Evolutionary conservation across 30 jellyfish, hydroid and myxozoan species (phyloP).

Genomic region (Nemopilema nomurai): DNA sequence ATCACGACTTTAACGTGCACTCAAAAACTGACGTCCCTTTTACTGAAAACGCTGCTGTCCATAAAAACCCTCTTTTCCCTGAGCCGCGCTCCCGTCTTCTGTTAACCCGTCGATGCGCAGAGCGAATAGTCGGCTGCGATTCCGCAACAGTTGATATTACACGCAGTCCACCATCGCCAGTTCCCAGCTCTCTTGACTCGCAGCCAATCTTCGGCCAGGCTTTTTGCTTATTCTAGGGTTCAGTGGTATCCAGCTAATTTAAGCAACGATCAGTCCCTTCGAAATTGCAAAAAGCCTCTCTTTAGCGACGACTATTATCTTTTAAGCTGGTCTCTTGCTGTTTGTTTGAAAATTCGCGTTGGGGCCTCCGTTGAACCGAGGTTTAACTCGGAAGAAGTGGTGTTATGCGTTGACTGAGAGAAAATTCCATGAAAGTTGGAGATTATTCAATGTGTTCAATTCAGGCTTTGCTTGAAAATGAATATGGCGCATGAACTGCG

Average conservation of each 20-base stretch:
- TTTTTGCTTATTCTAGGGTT: not conserved
- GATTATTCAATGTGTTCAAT: slow-evolving; percentile 31
- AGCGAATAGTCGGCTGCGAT: not conserved
- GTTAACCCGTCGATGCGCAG: not conserved
- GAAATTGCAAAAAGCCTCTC: slow-evolving; percentile 30
- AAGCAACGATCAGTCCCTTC: not conserved
- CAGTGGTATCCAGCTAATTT: too few species aligned
- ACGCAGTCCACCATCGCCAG: not conserved
- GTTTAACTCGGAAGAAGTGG: slow-evolving; percentile 63
- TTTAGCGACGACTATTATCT: slow-evolving; percentile 21
- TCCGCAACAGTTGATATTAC: not conserved
- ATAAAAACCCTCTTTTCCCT: not conserved
- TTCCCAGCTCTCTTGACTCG: not conserved
- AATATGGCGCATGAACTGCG: slow-evolving; percentile 37
- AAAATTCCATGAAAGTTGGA: slow-evolving; percentile 57
- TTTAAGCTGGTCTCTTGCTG: slow-evolving; percentile 48
- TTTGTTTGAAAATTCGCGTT: slow-evolving; percentile 47
- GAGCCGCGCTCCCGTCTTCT: not conserved
- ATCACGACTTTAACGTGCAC: not conserved
- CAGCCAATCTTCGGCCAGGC: not conserved
- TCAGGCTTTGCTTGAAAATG: slow-evolving; percentile 42
- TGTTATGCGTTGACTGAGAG: slow-evolving; percentile 54
- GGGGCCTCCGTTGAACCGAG: slow-evolving; percentile 52
- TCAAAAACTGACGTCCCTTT: not conserved
- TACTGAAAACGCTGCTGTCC: not conserved